These are phyloP conservation scores for Physella acuta DNA, from an alignment of 1,140 invertebrate genomes.

Conservation along the genomic window DNA sequence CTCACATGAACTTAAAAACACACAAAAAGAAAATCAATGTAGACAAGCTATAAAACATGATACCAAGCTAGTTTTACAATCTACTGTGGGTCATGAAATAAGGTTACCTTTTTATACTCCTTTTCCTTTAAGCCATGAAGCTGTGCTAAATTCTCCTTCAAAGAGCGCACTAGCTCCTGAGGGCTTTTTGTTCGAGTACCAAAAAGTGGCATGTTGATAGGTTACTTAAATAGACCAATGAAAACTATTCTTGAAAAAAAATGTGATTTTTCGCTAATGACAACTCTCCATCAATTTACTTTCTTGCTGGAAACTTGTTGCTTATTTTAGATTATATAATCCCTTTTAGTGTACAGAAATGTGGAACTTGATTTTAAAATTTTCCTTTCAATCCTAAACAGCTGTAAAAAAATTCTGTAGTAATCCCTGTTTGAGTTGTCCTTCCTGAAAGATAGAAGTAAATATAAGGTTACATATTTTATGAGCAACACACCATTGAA, in stretches of 20 bases:
- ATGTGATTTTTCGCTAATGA: not conserved
- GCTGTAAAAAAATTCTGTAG: no score
- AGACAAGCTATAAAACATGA: slow-evolving; percentile 23
- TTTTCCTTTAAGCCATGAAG: slow-evolving; percentile 69
- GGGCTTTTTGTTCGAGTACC: slow-evolving; percentile 56
- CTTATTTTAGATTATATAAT: no score
- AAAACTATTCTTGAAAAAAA: slow-evolving; percentile 6
- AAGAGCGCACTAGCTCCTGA: slow-evolving; percentile 54
- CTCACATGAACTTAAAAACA: slow-evolving; percentile 48
- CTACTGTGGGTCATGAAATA: not conserved
- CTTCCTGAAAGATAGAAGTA: no score
- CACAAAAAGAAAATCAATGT: not conserved
- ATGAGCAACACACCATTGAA: no score
- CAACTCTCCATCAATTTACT: slow-evolving; percentile 11
- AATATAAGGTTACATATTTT: no score
- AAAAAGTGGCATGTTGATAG: slow-evolving; percentile 53
- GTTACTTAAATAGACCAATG: not conserved
- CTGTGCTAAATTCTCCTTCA: slow-evolving; percentile 49
- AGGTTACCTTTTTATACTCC: slow-evolving; percentile 84
- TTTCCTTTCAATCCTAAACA: no score
- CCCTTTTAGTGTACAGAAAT: no score
- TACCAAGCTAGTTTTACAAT: not conserved
- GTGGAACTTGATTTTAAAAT: no score
- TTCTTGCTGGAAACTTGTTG: no score
- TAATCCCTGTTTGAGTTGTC: no score